phyloP scores from a whole-genome alignment of 2,888 invertebrate genomes.

The Acronicta leporina region DNA sequence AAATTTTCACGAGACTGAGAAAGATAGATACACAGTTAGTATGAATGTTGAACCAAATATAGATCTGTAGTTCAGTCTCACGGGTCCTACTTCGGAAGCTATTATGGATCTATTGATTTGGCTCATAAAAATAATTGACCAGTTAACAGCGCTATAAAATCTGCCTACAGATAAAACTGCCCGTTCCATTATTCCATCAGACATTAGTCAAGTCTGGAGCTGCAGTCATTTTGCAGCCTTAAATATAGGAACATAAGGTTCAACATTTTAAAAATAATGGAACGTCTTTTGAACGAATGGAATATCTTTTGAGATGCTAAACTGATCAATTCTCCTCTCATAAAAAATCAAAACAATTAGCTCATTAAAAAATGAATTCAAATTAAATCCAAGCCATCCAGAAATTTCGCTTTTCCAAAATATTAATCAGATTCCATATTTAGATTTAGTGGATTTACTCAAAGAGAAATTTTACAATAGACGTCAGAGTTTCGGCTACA shows the following conservation, averaged over 20 bases:
- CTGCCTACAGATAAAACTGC: constrained; percentile 19
- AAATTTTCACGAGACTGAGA: too few relatives aligned
- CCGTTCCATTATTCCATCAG: constrained; percentile 18
- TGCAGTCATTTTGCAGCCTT: neutral
- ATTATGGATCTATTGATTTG: constrained; percentile 10
- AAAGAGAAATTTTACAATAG: constrained; percentile 29
- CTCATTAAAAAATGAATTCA: neutral
- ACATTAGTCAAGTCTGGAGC: constrained; percentile 16
- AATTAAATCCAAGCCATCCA: constrained; percentile 8
- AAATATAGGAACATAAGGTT: too few relatives aligned
- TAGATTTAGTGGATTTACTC: constrained; percentile 17
- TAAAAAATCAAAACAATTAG: too few relatives aligned
- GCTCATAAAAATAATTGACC: constrained; percentile 42
- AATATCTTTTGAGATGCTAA: too few relatives aligned
- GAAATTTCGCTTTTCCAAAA: constrained; percentile 15
- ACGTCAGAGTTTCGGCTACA: constrained; percentile 21
- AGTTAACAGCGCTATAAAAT: constrained; percentile 35
- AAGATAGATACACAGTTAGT: neutral
- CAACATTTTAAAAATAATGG: too few relatives aligned
- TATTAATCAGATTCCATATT: constrained; percentile 29
- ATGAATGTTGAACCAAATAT: neutral
- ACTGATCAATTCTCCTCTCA: too few relatives aligned
- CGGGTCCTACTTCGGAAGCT: neutral
- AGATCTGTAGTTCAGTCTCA: neutral
- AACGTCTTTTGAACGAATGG: too few relatives aligned